Evolutionary conservation across 2,888 invertebrate genomes (phyloP).

Genomic region (Orthosia cruda): DNA sequence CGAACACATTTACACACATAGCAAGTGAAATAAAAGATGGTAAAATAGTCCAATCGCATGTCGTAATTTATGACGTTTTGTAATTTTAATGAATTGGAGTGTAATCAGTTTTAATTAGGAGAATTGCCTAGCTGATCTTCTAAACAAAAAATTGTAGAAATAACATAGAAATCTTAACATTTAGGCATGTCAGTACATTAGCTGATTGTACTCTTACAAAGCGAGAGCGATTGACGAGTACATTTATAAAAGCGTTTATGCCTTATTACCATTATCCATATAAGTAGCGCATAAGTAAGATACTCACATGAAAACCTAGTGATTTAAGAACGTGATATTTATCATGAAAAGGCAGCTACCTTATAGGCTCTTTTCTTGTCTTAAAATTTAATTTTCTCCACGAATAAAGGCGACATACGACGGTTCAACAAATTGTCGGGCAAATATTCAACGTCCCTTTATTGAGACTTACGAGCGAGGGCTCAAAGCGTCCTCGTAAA

Average conservation of each 20-base stretch:
- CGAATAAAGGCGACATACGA: slow-evolving; percentile 34
- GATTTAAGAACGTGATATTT: background rate
- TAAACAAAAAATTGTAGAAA: too few relatives aligned
- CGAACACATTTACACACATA: too few relatives aligned
- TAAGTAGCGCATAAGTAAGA: background rate
- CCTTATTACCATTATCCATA: background rate
- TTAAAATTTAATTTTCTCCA: slow-evolving; percentile 14
- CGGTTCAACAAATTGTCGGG: slow-evolving; percentile 51
- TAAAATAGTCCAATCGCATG: too few relatives aligned
- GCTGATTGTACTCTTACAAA: too few relatives aligned
- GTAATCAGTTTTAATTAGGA: too few relatives aligned
- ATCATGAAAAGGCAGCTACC: background rate
- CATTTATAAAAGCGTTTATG: background rate
- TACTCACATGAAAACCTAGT: background rate
- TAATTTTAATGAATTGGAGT: too few relatives aligned
- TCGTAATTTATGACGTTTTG: too few relatives aligned
- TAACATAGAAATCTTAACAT: too few relatives aligned
- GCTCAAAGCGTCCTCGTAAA: slow-evolving; percentile 57
- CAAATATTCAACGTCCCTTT: slow-evolving; percentile 59
- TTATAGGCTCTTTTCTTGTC: background rate
- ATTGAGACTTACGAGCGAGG: slow-evolving; percentile 48
- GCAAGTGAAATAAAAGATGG: too few relatives aligned
- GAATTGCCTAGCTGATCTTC: too few relatives aligned
- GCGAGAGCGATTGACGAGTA: too few relatives aligned
- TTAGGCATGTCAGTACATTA: too few relatives aligned